Evolutionary conservation across 1,140 invertebrate species (phyloP), one percentile per base, ranked within the genome.

Genomic region (Triops longicaudatus): DNA sequence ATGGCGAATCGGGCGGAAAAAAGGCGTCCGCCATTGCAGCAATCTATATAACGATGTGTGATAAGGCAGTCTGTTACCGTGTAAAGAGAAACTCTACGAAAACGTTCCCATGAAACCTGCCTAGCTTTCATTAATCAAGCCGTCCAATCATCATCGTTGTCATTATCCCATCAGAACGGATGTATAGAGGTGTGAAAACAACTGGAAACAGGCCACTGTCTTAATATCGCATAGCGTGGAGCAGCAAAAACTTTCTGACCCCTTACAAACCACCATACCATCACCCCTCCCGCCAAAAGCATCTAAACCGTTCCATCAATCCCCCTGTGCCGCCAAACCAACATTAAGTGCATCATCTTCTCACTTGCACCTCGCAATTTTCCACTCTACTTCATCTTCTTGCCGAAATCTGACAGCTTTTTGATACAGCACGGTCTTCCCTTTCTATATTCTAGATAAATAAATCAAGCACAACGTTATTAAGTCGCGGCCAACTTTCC

Each of bases 141-240:
- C 50, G 50, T 63, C 50, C 50, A 63, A 63, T 63, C 50, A 63
- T 63, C 50, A 63, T 63, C 50, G 50, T 63, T 37, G 50, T 63
- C 50, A 63, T 63, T 63, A 63, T 63, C 50, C 50, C 50, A 63
- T 22, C 50, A 63, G 50, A 63, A 63, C 50, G 50, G 50, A 63
- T 63, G 44, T 63, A 22, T 22, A 17, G 50, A 63, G 50, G 50
- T 63, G 50, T 63, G 50, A 63, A 63, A 63, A 63, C 50, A 63
- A 63, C 50, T 63, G 50, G 50, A 63, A 63, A 63, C 50, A 63
- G 50, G 50, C 50, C 50, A 63, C 50, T 63, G 50, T 63, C 50
- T 63, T 63, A 10, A n/a, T 63, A n/a, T 63, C 50, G 50, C 22
- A 63, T 10, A 63, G 14, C 31, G 31, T 37, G 31, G 31, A 37